Evolutionary conservation across 1,140 invertebrate genomes (phyloP).

Genomic region (Augochlora pura): DNA sequence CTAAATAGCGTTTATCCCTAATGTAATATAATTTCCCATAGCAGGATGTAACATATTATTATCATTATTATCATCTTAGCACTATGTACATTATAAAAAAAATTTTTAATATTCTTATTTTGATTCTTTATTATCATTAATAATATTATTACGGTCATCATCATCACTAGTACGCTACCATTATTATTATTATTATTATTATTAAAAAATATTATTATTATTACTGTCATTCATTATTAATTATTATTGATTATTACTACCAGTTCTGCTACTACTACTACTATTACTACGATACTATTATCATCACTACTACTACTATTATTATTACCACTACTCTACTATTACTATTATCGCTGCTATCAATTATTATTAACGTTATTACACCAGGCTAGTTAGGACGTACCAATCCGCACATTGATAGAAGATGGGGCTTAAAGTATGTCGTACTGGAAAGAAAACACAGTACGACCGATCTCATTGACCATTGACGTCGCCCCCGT

Average conservation of each 20-base stretch:
- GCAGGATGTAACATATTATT: conserved; percentile 78
- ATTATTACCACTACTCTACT: conserved; percentile 67
- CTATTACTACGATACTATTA: conserved; percentile 64
- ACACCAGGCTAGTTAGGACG: conserved; percentile 70
- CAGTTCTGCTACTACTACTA: conserved; percentile 64
- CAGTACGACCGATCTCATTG: conserved; percentile 78
- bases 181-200: conserved; percentile 37
- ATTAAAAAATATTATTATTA: conserved; percentile 59
- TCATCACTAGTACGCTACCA: conserved; percentile 44
- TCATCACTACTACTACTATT: conserved; percentile 69
- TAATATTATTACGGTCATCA: conserved; percentile 58
- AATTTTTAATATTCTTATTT: conserved; percentile 72
- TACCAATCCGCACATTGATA: conserved; percentile 66
- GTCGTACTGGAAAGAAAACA: conserved; percentile 59
- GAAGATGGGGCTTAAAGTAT: conserved; percentile 61
- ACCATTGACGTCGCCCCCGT: conserved; percentile 74
- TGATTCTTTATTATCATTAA: conserved; percentile 64
- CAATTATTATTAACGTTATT: conserved; percentile 72
- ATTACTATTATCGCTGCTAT: conserved; percentile 72
- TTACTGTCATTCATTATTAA: conserved; percentile 47
- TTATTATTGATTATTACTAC: conserved; percentile 34
- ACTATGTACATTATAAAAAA: conserved; percentile 72
- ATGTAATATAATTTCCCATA: conserved; percentile 77
- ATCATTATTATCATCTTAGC: conserved; percentile 70
- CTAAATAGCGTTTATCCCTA: conserved; percentile 70